Evolutionary conservation across 2,797 vertebrate genomes (phyloP).

Genomic region (Urophycis tenuis): DNA sequence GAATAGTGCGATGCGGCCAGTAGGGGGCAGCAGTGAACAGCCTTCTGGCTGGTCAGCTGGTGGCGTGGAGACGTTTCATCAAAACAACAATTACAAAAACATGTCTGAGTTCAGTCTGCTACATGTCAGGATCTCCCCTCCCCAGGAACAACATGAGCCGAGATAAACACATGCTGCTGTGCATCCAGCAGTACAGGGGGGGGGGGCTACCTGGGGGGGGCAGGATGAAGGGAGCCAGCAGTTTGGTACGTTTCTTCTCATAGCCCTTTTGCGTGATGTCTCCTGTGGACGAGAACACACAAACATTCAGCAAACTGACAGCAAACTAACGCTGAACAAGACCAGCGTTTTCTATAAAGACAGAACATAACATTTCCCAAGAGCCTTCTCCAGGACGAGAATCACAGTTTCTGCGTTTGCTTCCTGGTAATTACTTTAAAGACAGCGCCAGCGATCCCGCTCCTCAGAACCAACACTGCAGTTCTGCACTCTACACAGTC

Average conservation of each 20-base stretch:
- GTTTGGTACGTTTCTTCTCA: slow-evolving; percentile 95
- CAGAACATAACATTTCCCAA: too few species aligned
- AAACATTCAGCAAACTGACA: not conserved
- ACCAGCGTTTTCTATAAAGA: not conserved
- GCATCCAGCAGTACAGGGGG: not conserved
- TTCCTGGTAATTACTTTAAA: not conserved
- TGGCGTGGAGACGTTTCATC: not conserved
- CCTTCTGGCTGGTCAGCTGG: not conserved
- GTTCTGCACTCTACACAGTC: too few species aligned
- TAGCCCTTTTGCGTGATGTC: slow-evolving; percentile 99
- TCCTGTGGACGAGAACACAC: slow-evolving; percentile 67
- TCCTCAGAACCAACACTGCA: too few species aligned
- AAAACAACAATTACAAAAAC: not conserved
- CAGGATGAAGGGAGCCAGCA: slow-evolving; percentile 84
- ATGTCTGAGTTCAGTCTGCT: not conserved
- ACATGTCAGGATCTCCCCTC: not conserved
- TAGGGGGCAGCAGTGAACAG: not conserved
- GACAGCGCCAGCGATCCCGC: too few species aligned
- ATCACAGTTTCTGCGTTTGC: too few species aligned
- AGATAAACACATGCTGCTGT: not conserved
- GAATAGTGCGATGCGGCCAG: not conserved
- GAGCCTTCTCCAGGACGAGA: too few species aligned
- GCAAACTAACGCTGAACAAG: not conserved
- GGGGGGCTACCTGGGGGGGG: slow-evolving; percentile 76
- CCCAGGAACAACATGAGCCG: not conserved